Evolutionary conservation across 2,797 vertebrate genomes (phyloP), one percentile per base, ranked within the genome.

Genomic region (Parambassis ranga): DNA sequence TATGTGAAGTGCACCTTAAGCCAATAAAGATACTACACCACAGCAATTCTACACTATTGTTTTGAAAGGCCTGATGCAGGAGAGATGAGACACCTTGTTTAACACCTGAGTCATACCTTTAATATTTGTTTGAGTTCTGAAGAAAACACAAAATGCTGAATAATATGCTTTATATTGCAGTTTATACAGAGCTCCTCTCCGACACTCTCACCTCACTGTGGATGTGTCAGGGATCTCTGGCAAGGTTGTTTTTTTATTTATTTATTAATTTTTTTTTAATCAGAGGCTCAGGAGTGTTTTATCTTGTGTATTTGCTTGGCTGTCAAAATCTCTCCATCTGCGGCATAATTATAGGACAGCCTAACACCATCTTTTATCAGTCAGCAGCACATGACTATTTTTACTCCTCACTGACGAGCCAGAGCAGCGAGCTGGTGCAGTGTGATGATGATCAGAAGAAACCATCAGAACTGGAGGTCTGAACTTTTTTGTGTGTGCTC

Each of bases 321-420:
- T 85, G 74, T 85, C 65, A 77, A 35, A 74, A 78, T 37, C 53
- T 71, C 42, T 78, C 64, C 66, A 67, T 77, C 72, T 79, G 76
- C 51, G 59, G 65, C 38, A 22, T 73, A 72, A 76, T 82, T 76
- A 81, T 67, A 83, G 69, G 49, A 62, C 51, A 32, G 66, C 68
- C 50, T 85, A 71, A 51, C 77, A 71, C 69, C 71, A 49, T 65
- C 64, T 68, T 82, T 67, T 59, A 71, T 75, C 86, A 79, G 71
- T 71, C 74, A 72, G 75, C 74, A 58, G 57, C 77, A 36, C 67
- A 67, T 37, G 49, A 63, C 81, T 85, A 83, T 86, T 85, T 88
- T 79, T 84, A 84, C 65, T 27, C 46, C 33, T 64, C 43, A 35
- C 43, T 75, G 65, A 63, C 20, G 38, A 71, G 37, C 23, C 56